Percentiles rank a stretch among this genome's conserved stretches.
Evolutionary conservation across 2,888 invertebrate species (phyloP).

Genomic region (Xestia c-nigrum): DNA sequence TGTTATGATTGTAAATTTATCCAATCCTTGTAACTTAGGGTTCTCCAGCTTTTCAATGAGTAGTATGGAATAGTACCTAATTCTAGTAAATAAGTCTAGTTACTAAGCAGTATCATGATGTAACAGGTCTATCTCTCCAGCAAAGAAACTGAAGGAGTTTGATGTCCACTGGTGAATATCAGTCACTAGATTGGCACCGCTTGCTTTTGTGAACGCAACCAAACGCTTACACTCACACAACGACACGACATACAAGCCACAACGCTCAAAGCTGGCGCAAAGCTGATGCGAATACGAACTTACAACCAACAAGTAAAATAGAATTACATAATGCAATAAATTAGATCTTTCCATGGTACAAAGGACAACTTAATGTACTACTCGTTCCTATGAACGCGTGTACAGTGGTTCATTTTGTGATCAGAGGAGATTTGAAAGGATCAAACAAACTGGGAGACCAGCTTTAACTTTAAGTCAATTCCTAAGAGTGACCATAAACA

Average conservation of each 20-base stretch:
- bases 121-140: slow-evolving; percentile 83
- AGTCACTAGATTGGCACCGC: slow-evolving; percentile 62
- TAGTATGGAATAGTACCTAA: neutral
- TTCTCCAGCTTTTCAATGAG: neutral
- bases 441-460: neutral
- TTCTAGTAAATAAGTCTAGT: slow-evolving; percentile 23
- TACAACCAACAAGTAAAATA: neutral
- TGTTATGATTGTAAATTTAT: neutral
- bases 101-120: slow-evolving; percentile 48
- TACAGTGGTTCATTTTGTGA: neutral
- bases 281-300: slow-evolving; percentile 14
- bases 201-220: slow-evolving; percentile 60
- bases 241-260: slow-evolving; percentile 14
- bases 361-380: neutral
- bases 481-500: neutral
- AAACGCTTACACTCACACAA: slow-evolving; percentile 37
- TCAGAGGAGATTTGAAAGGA: neutral
- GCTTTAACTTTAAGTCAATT: neutral
- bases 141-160: slow-evolving; percentile 85
- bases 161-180: slow-evolving; percentile 81
- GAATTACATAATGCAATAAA: neutral
- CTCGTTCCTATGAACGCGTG: neutral
- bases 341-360: neutral
- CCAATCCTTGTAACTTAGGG: neutral
- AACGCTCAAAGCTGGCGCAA: slow-evolving; percentile 20